Evolutionary conservation across 1,140 invertebrate species (phyloP), one percentile per base, ranked within the genome.

Genomic region (Piezodorus guildinii): DNA sequence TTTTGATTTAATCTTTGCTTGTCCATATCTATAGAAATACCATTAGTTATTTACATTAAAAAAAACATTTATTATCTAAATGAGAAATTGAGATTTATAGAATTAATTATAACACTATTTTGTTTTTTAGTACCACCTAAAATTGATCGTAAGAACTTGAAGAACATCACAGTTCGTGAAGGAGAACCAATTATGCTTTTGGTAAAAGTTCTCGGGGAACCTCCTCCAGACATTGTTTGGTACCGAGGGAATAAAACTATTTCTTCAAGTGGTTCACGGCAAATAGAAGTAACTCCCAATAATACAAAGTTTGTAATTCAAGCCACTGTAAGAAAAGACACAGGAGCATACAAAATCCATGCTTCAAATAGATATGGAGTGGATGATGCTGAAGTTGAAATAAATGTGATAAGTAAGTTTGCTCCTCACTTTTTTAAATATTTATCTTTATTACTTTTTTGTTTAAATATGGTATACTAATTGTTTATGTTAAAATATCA

Each of bases 331-430:
- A 79, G 90, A 30, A 91, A 88, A 74, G 90, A 93, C 71, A 86
- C 85, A 63, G 91, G 91, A 65, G 83, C 85, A 2, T 94, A 94
- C 72, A 90, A 87, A 74, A 90, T 94, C 63, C 83, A 81, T 27
- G 90, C 91, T 25, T 77, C 81, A 62, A 94, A 94, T 75, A 87
- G 90, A 71, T 91, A 86, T 72, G 94, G 94, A 27, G 82, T 84
- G 65, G 93, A 95, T 73, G 85, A 84, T 46, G 91, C 89, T n/a
- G 90, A 94, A 74, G 81, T 96, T 30, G 90, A 94, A 76, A 87
- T 96, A 58, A 90, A 83, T 71, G 88, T 96, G 67, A 83, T 94
- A 68, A 90, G 91, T 91, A 79, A 85, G 84, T 78, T n/a, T n/a
- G n/a, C n/a, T n/a, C n/a, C n/a, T n/a, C n/a, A n/a, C n/a, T n/a